Conservation (phyloP, 2,888 invertebrate species). For the Eueremaeus valkanovi region DNA sequence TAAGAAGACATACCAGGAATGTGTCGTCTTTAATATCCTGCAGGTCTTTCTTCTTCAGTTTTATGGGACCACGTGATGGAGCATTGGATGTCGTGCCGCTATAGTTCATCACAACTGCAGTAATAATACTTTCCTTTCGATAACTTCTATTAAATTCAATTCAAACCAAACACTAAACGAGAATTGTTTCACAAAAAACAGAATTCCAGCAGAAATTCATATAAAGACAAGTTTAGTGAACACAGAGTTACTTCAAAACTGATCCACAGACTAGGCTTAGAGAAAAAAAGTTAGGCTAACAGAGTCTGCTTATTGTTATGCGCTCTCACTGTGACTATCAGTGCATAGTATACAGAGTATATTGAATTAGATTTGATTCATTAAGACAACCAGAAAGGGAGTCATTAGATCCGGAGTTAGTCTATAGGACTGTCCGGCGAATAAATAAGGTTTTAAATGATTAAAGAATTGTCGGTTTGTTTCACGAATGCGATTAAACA, state of each 20-base stretch:
- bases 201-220: neutral
- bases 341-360: neutral
- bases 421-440: neutral
- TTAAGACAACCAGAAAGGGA: neutral
- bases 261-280: neutral
- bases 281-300: neutral
- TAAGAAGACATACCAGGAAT: neutral
- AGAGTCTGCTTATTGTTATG: slow-evolving; percentile 1
- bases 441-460: neutral
- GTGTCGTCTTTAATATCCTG: neutral
- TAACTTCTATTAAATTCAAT: neutral
- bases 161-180: neutral
- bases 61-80: neutral
- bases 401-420: neutral
- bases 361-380: neutral
- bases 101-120: neutral
- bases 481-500: neutral
- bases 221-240: neutral
- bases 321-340: neutral
- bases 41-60: neutral
- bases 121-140: neutral
- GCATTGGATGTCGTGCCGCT: slow-evolving; percentile 7
- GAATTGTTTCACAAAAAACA: neutral
- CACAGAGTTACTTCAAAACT: neutral
- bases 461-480: neutral